Base-by-base conservation (phyloP, 53 echinoderm and acorn worm species). In the Holothuria scabra region DNA sequence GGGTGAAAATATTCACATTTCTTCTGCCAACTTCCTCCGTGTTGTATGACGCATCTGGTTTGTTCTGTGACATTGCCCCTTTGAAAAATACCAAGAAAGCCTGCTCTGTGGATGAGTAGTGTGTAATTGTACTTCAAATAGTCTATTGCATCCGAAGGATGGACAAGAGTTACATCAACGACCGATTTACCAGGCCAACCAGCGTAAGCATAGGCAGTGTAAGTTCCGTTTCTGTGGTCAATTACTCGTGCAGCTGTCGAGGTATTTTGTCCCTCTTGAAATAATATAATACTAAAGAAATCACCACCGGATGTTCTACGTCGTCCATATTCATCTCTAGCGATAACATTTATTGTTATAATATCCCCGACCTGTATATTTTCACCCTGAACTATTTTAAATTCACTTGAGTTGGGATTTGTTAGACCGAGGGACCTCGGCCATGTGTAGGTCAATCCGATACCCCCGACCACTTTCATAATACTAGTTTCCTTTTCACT, bases 1-100 rank as follows among this genome's bases (percentile, higher is more conserved):
- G 82, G 82, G 46, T 81, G 82, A 38, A 81, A 81, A 64, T 81
- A 81, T 41, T 81, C 82, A 46, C 82, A 81, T 63, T 81, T 81
- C 48, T 41, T 81, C n/a, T n/a, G n/a, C 82, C 82, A 81, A 48
- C 82, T 81, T 21, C 82, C 82, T 64, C 41, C 82, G 60, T 81
- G 82, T 22, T 81, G 82, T 61, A 81, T 64, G 65, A 63, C 33
- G 46, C 82, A 81, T 19, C 46, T 33, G 23, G 82, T 81, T 41
- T 38, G 14, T 64, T 81, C 82, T n/a, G 65, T 64, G 30, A 64
- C 65, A 24, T 81, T 64, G 25, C 46, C 29, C 44, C 44, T 34
- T 22, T 64, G 2, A 32, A 81, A 81, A 20, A 81, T 41, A 2
- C 82, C 82, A 26, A 64, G 22, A 41, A 81, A 81, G 2, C 44